Evolutionary conservation across 2,888 invertebrate genomes (phyloP).

Genomic region (Diarsia rubi): DNA sequence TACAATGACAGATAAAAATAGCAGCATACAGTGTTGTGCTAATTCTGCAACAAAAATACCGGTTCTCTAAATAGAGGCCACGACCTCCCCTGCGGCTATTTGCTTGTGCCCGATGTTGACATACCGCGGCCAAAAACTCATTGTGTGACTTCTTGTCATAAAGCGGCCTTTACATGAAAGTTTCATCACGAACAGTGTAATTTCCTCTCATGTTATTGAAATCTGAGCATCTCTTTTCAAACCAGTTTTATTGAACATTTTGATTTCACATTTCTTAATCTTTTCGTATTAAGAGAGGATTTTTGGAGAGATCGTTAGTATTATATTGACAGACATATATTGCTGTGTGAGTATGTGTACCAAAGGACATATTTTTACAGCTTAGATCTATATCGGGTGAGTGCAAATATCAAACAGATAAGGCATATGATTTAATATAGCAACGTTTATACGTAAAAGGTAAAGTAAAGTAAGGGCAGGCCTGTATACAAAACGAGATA

Average conservation of each 20-base stretch:
- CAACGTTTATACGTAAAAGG: constrained; percentile 49
- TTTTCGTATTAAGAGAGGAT: constrained; percentile 60
- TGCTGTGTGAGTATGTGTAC: constrained; percentile 38
- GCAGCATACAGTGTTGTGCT: constrained; percentile 62
- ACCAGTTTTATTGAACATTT: constrained; percentile 73
- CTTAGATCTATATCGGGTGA: constrained; percentile 35
- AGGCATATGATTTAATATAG: constrained; percentile 45
- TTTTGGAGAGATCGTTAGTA: constrained; percentile 57
- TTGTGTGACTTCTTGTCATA: constrained; percentile 86
- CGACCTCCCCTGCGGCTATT: constrained; percentile 87
- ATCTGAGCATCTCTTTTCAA: constrained; percentile 76
- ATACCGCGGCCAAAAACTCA: constrained; percentile 85
- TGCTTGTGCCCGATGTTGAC: constrained; percentile 84
- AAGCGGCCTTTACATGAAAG: constrained; percentile 79
- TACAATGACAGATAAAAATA: constrained; percentile 39
- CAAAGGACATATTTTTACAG: constrained; percentile 44
- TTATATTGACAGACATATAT: constrained; percentile 51
- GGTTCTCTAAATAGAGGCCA: constrained; percentile 83
- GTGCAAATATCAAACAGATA: constrained; percentile 56
- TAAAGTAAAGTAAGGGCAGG: constrained; percentile 34
- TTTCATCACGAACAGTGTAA: constrained; percentile 79
- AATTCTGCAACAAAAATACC: constrained; percentile 75
- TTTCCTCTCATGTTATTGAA: constrained; percentile 80
- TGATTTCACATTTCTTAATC: constrained; percentile 68
- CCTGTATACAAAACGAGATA: constrained; percentile 32